Base-by-base conservation (phyloP, 2,113 vertebrate genomes). In the Dolichotis patagonum region DNA sequence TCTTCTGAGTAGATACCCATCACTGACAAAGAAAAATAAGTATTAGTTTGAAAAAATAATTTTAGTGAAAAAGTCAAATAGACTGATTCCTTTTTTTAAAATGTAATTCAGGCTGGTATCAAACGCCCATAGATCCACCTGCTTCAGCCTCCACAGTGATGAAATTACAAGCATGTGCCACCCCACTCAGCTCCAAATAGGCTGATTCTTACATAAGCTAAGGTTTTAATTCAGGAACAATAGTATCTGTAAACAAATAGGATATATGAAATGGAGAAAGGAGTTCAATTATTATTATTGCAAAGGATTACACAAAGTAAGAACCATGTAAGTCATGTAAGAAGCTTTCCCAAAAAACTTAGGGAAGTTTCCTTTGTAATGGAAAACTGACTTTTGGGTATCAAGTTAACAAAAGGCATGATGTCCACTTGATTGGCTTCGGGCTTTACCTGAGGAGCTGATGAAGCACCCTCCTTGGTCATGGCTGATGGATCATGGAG, bases 21-120 rank as follows among this genome's bases (percentile, higher is more conserved):
- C 67, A 94, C 62, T 71, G 30, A 80, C 24, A 96, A 96, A 60
- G 86, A 92, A 60, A 92, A 94, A 87, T 14, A n/a, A 75, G 30
- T 52, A 24, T 63, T 41, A 35, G 4, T 88, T 58, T 94, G 65
- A 94, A n/a, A 67, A 32, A 92, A 90, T 5, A 2, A 77, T 94
- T 94, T 80, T 75, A 65, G 84, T 77, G 49, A 69, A 87, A 89
- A 90, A 58, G 24, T 60, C 38, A 67, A 38, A 46, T 80, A 90
- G 46, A 24, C 49, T 88, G 56, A 95, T 82, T 91, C 22, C 11
- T 43, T 46, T 75, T 73, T 73, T 75, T 73, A n/a, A n/a, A n/a
- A 75, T 26, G 22, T 43, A 75, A 4, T 43, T 75, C 71, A 75
- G 38, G 71, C 24, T 75, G 71, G 24, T 75, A 7, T 38, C 35